Evolutionary conservation across 30 jellyfish, hydroid and myxozoan genomes (phyloP), one percentile per base, ranked within the genome.

Genomic region (Aurelia sp.): DNA sequence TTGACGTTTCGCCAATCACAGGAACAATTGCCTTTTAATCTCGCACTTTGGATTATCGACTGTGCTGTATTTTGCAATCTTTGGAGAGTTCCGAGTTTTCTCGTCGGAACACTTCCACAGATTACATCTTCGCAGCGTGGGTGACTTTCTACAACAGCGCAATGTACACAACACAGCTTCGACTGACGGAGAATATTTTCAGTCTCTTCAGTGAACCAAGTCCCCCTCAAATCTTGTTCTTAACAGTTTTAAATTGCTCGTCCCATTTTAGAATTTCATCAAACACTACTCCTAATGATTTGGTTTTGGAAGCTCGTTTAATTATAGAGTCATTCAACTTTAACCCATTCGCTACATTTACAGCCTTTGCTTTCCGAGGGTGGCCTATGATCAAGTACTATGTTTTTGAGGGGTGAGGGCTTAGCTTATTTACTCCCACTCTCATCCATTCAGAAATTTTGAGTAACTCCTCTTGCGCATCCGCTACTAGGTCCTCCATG

Each of bases 1-100:
- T n/a, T n/a, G 65, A 53, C 65, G 65, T 18, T 11, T 18, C 12
- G 65, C 65, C 65, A 53, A 53, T 53, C 65, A 53, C 65, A 53
- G 65, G 65, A 53, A 12, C 65, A 53, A 18, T 53, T 18, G 18
- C 18, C 16, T 53, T n/a, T n/a, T n/a, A n/a, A n/a, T n/a, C n/a
- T n/a, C n/a, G n/a, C n/a, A n/a, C n/a, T n/a, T n/a, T n/a, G n/a
- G n/a, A n/a, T n/a, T n/a, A n/a, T n/a, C n/a, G n/a, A n/a, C n/a
- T n/a, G n/a, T n/a, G n/a, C n/a, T n/a, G n/a, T n/a, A n/a, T n/a
- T n/a, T 53, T 53, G 65, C 18, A 53, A 53, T 11, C 18, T 53
- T 53, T 53, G 65, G 16, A 53, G 65, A 53, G 65, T 53, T 53
- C 18, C 65, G 65, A 53, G 65, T 53, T 53, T 53, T 53, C 65